Percentiles rank a stretch among this genome's conserved stretches.
These are phyloP conservation scores for Austrolebias charrua DNA, from an alignment of 2,797 vertebrate species.

Conservation along the genomic window DNA sequence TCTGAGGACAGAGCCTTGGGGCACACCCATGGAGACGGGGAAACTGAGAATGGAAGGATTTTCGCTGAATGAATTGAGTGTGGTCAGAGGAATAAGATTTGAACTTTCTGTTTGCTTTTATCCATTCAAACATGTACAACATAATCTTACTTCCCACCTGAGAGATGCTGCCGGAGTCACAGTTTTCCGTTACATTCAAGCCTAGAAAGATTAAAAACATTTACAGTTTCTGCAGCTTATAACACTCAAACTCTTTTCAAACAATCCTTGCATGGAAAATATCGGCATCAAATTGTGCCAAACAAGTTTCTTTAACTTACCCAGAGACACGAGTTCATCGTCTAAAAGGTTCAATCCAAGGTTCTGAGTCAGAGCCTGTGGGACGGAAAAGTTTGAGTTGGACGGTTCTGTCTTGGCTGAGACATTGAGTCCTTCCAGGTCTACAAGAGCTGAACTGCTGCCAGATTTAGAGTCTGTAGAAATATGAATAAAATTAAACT, in stretches of 20 bases:
- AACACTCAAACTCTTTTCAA: neutral
- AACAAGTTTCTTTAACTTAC: constrained; percentile 68
- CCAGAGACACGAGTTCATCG: constrained; percentile 96
- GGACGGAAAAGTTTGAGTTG: constrained; percentile 74
- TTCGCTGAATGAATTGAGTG: no score
- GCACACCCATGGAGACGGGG: no score
- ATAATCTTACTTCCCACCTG: constrained; percentile 79
- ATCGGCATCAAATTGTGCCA: neutral
- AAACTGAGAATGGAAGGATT: no score
- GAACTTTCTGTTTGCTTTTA: no score
- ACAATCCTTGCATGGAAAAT: neutral
- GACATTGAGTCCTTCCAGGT: constrained; percentile 89
- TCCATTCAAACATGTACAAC: neutral
- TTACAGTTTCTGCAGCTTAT: neutral
- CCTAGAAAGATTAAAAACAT: constrained; percentile 71
- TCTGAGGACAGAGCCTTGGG: no score
- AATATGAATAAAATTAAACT: neutral
- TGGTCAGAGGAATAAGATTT: no score
- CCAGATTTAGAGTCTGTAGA: constrained; percentile 51
- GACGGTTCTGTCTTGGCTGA: constrained; percentile 68
- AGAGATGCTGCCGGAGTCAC: constrained; percentile 80
- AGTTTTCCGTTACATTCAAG: constrained; percentile 79
- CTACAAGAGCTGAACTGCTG: constrained; percentile 87
- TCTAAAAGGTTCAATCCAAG: constrained; percentile 87
- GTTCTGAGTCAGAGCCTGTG: constrained; percentile 72